Base-by-base conservation (phyloP, 1,140 invertebrate species). In the Cherax destructor region DNA sequence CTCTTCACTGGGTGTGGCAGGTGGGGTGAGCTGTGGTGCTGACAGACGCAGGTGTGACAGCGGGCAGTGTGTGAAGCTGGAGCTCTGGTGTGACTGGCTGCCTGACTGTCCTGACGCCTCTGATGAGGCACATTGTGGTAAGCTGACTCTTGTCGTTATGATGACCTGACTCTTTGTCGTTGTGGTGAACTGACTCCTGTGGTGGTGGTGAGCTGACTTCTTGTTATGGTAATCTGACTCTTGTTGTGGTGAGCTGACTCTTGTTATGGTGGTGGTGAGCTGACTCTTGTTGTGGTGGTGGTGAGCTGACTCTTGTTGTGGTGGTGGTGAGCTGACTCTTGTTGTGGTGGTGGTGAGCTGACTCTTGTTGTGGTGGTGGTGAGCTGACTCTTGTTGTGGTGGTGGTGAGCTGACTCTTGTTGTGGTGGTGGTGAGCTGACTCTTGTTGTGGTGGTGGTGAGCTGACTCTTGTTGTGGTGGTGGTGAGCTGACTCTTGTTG, bases 81-180 rank as follows among this genome's bases (percentile, higher is more conserved):
- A 65, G 41, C 76, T 59, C 13, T 88, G 86, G 86, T 88, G 86
- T 61, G 86, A 88, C n/a, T 88, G 86, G 86, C 16, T 80, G 21
- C 86, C 86, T 0, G 77, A 88, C 77, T 88, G 86, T 41, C 52
- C 86, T 49, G 86, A 88, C 65, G 56, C 50, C 0, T 88, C 86
- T 4, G 86, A 88, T 16, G 77, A 80, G 52, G 30, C 1, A 2
- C 21, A 61, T 41, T 79, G 86, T 87, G 74, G 86, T 87, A 76
- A 87, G 86, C 50, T 50, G 18, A n/a, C 41, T 49, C 2, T 9
- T n/a, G 21, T n/a, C n/a, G n/a, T 47, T 80, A 80, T 5, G 30
- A 41, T 41, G 0, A 41, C 30, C 30, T 41, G 30, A 41, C 30
- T 41, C 30, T 41, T 41, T 41, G 2, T 41, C 30, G 30, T 41